Conservation (phyloP, 2,113 vertebrate genomes). For the Fregata magnificens region DNA sequence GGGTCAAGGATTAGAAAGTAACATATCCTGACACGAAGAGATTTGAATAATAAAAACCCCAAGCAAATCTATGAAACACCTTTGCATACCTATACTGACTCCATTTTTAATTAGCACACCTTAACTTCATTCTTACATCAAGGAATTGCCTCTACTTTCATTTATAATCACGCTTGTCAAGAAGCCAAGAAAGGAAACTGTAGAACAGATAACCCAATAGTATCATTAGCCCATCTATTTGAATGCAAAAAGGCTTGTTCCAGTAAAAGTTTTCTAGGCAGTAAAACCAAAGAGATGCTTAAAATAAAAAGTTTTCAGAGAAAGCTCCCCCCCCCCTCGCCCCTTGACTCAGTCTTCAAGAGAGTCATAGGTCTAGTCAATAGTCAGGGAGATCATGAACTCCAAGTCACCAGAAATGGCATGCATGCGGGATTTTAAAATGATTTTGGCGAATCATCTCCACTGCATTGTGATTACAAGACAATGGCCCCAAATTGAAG, state of each 20-base stretch:
- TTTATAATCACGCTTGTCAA: background rate
- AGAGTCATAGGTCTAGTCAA: background rate
- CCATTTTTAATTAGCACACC: conserved; percentile 41
- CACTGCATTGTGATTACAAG: conserved; percentile 30
- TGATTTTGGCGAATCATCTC: background rate
- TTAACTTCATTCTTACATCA: background rate
- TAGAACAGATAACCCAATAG: background rate
- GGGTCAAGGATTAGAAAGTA: conserved; percentile 31
- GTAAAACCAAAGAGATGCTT: background rate
- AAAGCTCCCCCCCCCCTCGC: background rate
- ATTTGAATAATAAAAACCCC: background rate
- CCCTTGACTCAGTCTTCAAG: background rate
- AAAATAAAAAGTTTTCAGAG: background rate
- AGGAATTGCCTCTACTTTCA: background rate
- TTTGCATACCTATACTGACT: conserved; percentile 5
- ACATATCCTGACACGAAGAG: background rate
- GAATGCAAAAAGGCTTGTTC: background rate
- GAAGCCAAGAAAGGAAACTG: background rate
- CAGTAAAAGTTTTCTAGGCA: background rate
- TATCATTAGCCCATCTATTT: background rate
- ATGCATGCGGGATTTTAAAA: background rate
- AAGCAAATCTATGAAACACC: background rate
- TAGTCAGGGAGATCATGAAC: background rate
- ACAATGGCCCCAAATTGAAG: conserved; percentile 39
- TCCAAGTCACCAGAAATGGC: background rate